Base-by-base conservation (phyloP, 2,113 vertebrate species). In the Monopterus albus region DNA sequence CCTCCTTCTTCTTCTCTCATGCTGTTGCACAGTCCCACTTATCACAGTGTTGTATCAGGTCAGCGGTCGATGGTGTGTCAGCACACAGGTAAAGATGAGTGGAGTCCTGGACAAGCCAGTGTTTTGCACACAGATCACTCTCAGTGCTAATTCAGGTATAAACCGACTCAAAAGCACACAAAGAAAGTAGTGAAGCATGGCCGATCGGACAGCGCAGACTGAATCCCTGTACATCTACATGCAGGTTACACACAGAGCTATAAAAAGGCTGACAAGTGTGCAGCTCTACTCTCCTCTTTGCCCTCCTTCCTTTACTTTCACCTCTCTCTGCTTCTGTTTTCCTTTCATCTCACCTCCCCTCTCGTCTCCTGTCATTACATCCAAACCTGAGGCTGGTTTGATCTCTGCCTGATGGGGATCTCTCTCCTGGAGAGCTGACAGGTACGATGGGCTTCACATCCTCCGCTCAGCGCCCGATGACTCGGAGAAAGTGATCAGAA, bases 121-220 rank as follows among this genome's bases (percentile, higher is more conserved):
- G 18, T 38, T 60, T 18, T 1, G 9, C 20, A 3, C 61, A 78
- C 25, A 78, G 83, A 79, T 85, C 86, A 81, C 25, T 53, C 82
- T 21, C 14, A 39, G 15, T 18, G 74, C 67, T 76, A 67, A 76
- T 75, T 78, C 73, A 55, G 71, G 73, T 70, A 31, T 59, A 58
- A 69, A 79, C 64, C 25, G 17, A 79, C 59, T 61, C 64, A 68
- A 63, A 75, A 26, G 57, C 65, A 70, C 73, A 78, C 58, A 83
- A 72, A 78, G 74, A 31, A 70, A 51, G 31, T 76, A 75, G 81
- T 85, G 79, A 75, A 83, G 79, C 71, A 0, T 52, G 50, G 63
- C 70, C 63, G 74, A 83, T 75, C 75, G 75, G 57, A 73, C 76
- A 66, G 72, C 40, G 55, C 55, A 66, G 64, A 70, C 42, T 40